Evolutionary conservation across 30 jellyfish, hydroid and myxozoan genomes (phyloP).

Genomic region (Pseudorhiza aurosa): DNA sequence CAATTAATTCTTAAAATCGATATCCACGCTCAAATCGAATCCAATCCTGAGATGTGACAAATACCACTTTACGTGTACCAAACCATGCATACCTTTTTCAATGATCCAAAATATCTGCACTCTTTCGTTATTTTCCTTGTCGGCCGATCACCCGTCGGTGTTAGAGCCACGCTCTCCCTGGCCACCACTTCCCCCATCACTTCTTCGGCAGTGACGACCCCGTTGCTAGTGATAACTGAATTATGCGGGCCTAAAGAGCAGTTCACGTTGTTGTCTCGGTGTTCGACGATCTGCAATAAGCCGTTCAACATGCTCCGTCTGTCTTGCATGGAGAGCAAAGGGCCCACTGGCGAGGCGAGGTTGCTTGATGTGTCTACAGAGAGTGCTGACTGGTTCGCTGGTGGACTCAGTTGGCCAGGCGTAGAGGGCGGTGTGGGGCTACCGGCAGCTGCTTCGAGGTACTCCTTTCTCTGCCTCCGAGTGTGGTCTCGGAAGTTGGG

Average conservation of each 20-base stretch:
- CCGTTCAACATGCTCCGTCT: conserved; percentile 41
- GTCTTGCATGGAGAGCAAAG: conserved; percentile 3
- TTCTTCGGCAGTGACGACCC: conserved; percentile 70
- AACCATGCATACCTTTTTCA: conserved; percentile 77
- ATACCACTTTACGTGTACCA: no score
- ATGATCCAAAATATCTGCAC: conserved; percentile 65
- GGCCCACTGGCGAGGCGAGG: conserved; percentile 30
- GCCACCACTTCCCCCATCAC: conserved; percentile 62
- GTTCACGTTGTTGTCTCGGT: conserved; percentile 25
- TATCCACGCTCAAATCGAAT: no score
- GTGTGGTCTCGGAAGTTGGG: conserved; percentile 31
- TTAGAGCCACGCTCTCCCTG: conserved; percentile 25
- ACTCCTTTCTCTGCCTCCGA: conserved; percentile 38
- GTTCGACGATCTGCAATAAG: conserved; percentile 71
- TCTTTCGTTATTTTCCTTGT: conserved; percentile 32
- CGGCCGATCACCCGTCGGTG: conserved; percentile 50
- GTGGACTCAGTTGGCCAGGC: conserved; percentile 82
- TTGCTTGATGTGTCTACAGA: conserved; percentile 40
- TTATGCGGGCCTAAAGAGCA: conserved; percentile 61
- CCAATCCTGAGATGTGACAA: no score
- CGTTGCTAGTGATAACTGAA: conserved; percentile 33
- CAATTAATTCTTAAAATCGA: no score
- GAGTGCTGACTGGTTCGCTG: conserved; percentile 12
- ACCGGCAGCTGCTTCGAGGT: conserved; percentile 47
- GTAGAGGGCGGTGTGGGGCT: conserved; percentile 91